phyloP scores from a whole-genome alignment of 2,113 vertebrate species.

The Mesoclemmys tuberculata region DNA sequence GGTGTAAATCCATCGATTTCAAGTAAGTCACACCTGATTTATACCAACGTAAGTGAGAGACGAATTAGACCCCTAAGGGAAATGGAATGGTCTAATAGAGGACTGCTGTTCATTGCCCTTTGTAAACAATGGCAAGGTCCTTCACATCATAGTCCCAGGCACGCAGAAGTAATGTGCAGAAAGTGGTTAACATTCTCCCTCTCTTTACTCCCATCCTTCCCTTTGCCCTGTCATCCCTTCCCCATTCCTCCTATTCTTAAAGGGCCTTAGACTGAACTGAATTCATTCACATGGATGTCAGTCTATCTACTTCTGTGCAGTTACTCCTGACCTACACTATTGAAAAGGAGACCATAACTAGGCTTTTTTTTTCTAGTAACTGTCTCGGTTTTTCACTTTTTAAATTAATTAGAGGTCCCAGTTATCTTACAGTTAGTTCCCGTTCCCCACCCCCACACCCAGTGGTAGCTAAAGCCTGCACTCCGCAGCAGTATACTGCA shows the following conservation, averaged over 20 bases:
- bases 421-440: conserved; percentile 50
- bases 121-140: background rate
- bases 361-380: background rate
- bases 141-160: background rate
- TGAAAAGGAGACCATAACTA: background rate
- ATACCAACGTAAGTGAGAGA: background rate
- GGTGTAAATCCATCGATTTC: background rate
- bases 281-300: no score
- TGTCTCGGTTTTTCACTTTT: background rate
- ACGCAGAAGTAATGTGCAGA: background rate
- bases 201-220: background rate
- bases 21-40: background rate
- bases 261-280: conserved; percentile 24
- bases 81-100: background rate
- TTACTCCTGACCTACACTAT: no score
- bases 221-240: background rate
- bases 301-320: no score
- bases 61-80: background rate
- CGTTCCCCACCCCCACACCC: conserved; percentile 18
- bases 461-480: conserved; percentile 47
- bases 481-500: conserved; percentile 18
- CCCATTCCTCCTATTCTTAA: background rate
- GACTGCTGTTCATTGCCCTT: background rate
- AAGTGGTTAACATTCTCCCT: background rate
- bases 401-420: conserved; percentile 47